phyloP scores from a whole-genome alignment of 1,140 invertebrate genomes.

The Dermatophagoides farinae region DNA sequence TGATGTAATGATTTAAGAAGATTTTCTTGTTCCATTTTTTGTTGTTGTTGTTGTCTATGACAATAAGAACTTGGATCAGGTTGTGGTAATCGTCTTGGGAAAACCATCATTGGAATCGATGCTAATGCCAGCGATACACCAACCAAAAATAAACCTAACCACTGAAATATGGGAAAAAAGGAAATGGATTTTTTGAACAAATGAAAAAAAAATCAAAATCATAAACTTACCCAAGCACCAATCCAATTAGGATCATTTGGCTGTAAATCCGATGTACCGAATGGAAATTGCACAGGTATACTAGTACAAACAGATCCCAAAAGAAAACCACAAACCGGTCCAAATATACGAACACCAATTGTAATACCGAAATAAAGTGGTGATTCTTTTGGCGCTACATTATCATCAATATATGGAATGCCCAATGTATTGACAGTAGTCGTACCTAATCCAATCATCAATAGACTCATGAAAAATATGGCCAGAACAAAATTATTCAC shows the following conservation, averaged over 20 bases:
- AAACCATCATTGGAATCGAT: slow-evolving; percentile 65
- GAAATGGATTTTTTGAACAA: background rate
- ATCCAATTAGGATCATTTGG: slow-evolving; percentile 72
- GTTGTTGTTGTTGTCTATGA: slow-evolving; percentile 11
- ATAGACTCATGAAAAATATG: slow-evolving; percentile 63
- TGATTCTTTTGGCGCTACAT: slow-evolving; percentile 69
- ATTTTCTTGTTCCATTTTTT: background rate
- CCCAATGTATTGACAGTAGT: slow-evolving; percentile 79
- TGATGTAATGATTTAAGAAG: background rate
- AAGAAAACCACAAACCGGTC: slow-evolving; percentile 69
- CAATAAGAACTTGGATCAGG: slow-evolving; percentile 7
- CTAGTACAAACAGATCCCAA: slow-evolving; percentile 72
- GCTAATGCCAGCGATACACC: slow-evolving; percentile 51
- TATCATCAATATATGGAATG: slow-evolving; percentile 82
- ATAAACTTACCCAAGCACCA: slow-evolving; percentile 40
- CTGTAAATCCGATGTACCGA: slow-evolving; percentile 27
- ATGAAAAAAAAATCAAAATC: background rate
- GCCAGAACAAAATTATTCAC: slow-evolving; percentile 30
- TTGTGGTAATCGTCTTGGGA: slow-evolving; percentile 43
- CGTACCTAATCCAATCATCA: slow-evolving; percentile 76
- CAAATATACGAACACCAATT: slow-evolving; percentile 70
- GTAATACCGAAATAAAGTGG: slow-evolving; percentile 88
- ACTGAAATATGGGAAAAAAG: slow-evolving; percentile 29
- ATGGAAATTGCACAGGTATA: slow-evolving; percentile 54
- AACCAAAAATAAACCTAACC: slow-evolving; percentile 61